phyloP scores from a whole-genome alignment of 2,888 invertebrate species.

The Pseudococcus longispinus region DNA sequence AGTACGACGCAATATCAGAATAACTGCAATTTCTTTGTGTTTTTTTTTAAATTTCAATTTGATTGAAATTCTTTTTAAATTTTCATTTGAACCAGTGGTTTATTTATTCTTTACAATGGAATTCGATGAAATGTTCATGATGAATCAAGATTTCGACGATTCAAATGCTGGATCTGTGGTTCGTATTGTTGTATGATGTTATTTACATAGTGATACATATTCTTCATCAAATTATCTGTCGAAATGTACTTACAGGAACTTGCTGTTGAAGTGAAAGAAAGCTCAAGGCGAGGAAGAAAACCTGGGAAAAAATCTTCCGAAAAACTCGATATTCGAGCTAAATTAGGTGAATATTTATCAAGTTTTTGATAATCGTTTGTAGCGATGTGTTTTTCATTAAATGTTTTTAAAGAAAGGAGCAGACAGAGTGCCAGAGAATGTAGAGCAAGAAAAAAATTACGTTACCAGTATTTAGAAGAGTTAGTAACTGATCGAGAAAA shows the following conservation, averaged over 20 bases:
- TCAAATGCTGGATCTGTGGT: slow-evolving; percentile 59
- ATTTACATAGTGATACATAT: not conserved
- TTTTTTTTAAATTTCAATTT: not conserved
- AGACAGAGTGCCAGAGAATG: slow-evolving; percentile 97
- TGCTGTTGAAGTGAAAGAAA: slow-evolving; percentile 70
- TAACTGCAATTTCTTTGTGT: not conserved
- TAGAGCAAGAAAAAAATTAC: slow-evolving; percentile 92
- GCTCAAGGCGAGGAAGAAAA: slow-evolving; percentile 86
- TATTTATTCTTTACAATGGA: slow-evolving; percentile 56
- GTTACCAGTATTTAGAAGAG: slow-evolving; percentile 96
- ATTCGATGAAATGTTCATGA: slow-evolving; percentile 59
- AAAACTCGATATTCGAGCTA: slow-evolving; percentile 92
- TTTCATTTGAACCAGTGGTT: not conserved
- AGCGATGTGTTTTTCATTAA: no score
- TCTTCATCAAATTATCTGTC: not conserved
- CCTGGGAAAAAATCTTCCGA: slow-evolving; percentile 84
- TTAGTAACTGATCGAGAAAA: slow-evolving; percentile 91
- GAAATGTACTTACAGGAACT: slow-evolving; percentile 58
- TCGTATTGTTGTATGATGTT: not conserved
- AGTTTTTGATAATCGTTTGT: not conserved
- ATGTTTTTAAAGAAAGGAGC: slow-evolving; percentile 78
- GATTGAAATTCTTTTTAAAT: not conserved
- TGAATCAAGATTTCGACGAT: slow-evolving; percentile 59
- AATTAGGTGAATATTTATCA: slow-evolving; percentile 73
- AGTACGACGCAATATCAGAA: slow-evolving; percentile 3